These are phyloP conservation scores for Silvanus unidentatus DNA, from an alignment of 2,888 invertebrate species.

Conservation along the genomic window DNA sequence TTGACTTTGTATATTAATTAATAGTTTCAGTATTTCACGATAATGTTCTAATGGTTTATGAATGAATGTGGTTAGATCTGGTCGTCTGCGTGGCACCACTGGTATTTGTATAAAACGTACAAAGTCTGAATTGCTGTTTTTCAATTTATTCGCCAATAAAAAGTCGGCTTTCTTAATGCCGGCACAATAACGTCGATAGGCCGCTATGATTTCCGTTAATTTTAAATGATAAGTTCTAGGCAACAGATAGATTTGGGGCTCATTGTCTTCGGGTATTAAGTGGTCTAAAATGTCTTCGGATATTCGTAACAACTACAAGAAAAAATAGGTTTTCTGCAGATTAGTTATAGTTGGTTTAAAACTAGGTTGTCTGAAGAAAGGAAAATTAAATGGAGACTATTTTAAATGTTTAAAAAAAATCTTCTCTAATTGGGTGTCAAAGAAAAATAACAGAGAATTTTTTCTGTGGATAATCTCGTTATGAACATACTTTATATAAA, in stretches of 20 bases:
- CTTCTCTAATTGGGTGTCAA: too few relatives aligned
- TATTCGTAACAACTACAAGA: slow-evolving; percentile 59
- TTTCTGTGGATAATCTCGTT: too few relatives aligned
- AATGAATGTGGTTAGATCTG: slow-evolving; percentile 78
- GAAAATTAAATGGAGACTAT: too few relatives aligned
- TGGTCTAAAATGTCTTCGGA: slow-evolving; percentile 78
- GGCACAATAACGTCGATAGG: slow-evolving; percentile 76
- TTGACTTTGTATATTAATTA: slow-evolving; percentile 51
- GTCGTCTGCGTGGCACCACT: slow-evolving; percentile 71
- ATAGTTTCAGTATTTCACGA: slow-evolving; percentile 57
- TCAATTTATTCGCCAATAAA: slow-evolving; percentile 69
- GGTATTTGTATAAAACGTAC: slow-evolving; percentile 75
- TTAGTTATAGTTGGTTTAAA: too few relatives aligned
- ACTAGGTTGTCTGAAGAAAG: too few relatives aligned
- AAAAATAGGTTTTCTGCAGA: too few relatives aligned
- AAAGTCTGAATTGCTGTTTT: slow-evolving; percentile 71
- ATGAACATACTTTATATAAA: too few relatives aligned
- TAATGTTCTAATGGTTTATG: slow-evolving; percentile 81
- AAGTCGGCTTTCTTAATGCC: slow-evolving; percentile 82
- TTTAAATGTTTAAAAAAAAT: too few relatives aligned
- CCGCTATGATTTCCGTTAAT: slow-evolving; percentile 66
- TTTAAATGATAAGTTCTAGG: slow-evolving; percentile 68
- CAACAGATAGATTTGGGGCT: slow-evolving; percentile 61
- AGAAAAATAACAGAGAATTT: too few relatives aligned
- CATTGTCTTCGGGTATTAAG: slow-evolving; percentile 67